Percentiles rank a stretch among this genome's conserved stretches.
These are phyloP conservation scores for Diabrotica undecimpunctata DNA, from an alignment of 1,140 invertebrate species.

Conservation along the genomic window DNA sequence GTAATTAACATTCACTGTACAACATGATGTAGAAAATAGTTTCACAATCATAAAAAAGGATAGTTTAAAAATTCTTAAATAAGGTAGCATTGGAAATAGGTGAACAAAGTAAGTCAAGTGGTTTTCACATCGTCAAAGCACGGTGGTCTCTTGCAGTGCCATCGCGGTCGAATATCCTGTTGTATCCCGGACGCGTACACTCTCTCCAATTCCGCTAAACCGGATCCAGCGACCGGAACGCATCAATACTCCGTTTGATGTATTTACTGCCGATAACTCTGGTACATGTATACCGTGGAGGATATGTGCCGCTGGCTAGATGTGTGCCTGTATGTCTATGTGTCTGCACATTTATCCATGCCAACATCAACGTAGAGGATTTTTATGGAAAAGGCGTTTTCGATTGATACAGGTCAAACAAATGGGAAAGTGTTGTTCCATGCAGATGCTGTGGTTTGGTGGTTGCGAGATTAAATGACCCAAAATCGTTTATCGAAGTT, in stretches of 20 bases:
- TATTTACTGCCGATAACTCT: slow-evolving; percentile 2
- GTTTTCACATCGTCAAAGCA: not conserved
- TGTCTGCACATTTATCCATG: not conserved
- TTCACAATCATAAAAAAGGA: too few relatives aligned
- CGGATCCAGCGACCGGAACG: not conserved
- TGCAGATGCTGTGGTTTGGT: too few relatives aligned
- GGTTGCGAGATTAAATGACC: too few relatives aligned
- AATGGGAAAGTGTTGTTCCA: too few relatives aligned
- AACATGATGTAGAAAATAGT: too few relatives aligned
- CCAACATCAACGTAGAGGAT: not conserved
- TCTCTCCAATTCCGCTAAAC: not conserved
- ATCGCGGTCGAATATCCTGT: not conserved
- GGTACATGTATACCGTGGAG: not conserved
- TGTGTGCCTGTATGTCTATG: not conserved
- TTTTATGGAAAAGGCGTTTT: not conserved
- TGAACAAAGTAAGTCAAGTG: not conserved
- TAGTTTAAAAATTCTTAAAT: too few relatives aligned
- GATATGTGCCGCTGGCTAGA: not conserved
- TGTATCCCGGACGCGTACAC: not conserved
- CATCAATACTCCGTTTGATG: slow-evolving; percentile 2
- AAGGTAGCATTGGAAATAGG: too few relatives aligned
- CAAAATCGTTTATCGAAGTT: too few relatives aligned
- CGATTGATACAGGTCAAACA: not conserved
- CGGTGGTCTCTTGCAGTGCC: not conserved
- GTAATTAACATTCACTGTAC: too few relatives aligned